phyloP scores from a whole-genome alignment of 2,113 vertebrate species.

The Scomber scombrus region DNA sequence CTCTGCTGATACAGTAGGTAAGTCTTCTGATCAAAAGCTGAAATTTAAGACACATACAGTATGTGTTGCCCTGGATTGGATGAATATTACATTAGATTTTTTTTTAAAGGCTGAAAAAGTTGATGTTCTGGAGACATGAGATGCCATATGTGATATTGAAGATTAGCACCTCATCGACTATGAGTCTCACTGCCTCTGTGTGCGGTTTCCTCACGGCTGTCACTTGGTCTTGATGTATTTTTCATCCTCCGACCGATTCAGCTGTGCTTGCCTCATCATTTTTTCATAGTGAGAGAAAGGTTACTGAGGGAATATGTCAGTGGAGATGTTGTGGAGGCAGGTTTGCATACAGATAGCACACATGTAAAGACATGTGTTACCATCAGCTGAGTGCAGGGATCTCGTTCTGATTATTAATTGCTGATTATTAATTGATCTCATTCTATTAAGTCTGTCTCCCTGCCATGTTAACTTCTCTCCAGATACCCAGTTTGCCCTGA shows the following conservation, averaged over 20 bases:
- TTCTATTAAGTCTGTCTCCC: too few relatives aligned
- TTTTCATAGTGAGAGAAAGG: conserved; percentile 74
- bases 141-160: too few relatives aligned
- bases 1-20: conserved; percentile 39
- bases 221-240: conserved; percentile 65
- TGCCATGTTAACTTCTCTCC: conserved; percentile 16
- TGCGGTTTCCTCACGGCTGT: conserved; percentile 7
- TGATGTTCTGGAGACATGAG: too few relatives aligned
- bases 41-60: too few relatives aligned
- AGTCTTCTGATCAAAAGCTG: neutral
- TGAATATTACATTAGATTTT: too few relatives aligned
- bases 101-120: too few relatives aligned
- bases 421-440: too few relatives aligned
- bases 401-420: too few relatives aligned
- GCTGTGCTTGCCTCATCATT: conserved; percentile 73
- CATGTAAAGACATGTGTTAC: neutral
- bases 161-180: too few relatives aligned
- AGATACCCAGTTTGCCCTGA: conserved; percentile 90
- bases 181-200: too few relatives aligned
- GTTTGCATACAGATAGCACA: conserved; percentile 13
- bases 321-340: neutral
- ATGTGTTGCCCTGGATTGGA: too few relatives aligned
- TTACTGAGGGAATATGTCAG: conserved; percentile 42
- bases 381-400: neutral
- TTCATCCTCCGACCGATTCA: conserved; percentile 44